A percentile compares a stretch with the other conserved stretches of the same genome.
These are phyloP conservation scores for Syngnathus typhle DNA, from an alignment of 2,113 vertebrate genomes.

Conservation along the genomic window DNA sequence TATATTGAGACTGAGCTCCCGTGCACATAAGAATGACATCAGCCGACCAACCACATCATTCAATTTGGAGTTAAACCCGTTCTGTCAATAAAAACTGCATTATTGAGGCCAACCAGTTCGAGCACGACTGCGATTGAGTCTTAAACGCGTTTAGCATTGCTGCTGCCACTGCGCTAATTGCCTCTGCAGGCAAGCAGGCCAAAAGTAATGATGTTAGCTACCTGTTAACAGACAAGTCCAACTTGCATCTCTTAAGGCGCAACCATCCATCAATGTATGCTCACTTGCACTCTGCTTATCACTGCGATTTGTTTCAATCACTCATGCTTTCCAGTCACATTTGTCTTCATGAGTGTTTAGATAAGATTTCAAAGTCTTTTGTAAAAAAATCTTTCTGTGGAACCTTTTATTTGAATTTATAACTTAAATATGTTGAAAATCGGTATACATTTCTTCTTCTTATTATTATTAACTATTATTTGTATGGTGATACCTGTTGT, in stretches of 20 bases:
- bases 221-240: constrained; percentile 52
- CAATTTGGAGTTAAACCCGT: constrained; percentile 51
- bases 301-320: constrained; percentile 2
- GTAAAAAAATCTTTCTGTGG: neutral
- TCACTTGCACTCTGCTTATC: constrained; percentile 16
- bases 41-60: constrained; percentile 41
- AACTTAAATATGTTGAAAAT: too few species aligned
- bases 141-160: constrained; percentile 59
- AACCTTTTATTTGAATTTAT: too few species aligned
- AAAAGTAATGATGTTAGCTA: constrained; percentile 53
- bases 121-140: constrained; percentile 36
- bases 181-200: constrained; percentile 45
- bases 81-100: constrained; percentile 59
- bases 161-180: constrained; percentile 49
- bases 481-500: too few species aligned
- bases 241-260: constrained; percentile 27
- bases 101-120: constrained; percentile 47
- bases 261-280: constrained; percentile 23
- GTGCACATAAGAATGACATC: constrained; percentile 58
- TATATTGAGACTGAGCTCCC: neutral
- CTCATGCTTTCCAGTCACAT: neutral
- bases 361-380: neutral
- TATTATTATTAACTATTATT: too few species aligned
- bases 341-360: constrained; percentile 2
- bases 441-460: too few species aligned